A percentile compares a stretch with the other conserved stretches of the same genome.
Conservation (phyloP, 1,140 invertebrate species). For the Cotesia vestalis region DNA sequence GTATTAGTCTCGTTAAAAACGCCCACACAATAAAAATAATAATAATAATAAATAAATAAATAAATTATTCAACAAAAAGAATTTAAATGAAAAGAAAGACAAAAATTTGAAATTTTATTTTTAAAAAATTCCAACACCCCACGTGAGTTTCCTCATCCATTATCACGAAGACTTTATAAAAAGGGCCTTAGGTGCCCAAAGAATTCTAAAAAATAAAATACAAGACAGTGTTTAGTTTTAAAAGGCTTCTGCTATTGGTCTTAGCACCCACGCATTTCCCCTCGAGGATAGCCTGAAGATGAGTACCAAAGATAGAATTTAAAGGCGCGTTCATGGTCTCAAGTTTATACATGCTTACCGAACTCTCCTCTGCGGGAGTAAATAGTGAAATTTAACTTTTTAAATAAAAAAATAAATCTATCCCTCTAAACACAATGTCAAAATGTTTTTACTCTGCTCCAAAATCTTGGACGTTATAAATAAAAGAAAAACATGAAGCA, state of each 20-base stretch:
- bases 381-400: background rate
- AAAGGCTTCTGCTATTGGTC: conserved; percentile 23
- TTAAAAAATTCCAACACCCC: no score
- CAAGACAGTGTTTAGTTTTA: conserved; percentile 15
- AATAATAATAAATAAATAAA: no score
- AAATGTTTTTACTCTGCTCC: background rate
- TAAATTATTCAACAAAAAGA: no score
- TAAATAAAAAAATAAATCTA: background rate
- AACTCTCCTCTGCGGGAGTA: conserved; percentile 33
- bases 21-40: no score
- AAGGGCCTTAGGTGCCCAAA: background rate
- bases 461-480: background rate
- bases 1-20: no score
- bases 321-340: conserved; percentile 28
- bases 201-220: background rate
- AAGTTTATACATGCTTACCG: background rate
- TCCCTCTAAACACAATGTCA: background rate
- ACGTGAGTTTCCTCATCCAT: no score
- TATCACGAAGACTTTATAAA: no score
- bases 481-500: background rate
- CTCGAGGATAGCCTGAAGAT: conserved; percentile 33
- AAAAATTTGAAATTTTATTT: no score
- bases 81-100: no score
- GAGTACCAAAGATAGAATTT: conserved; percentile 38
- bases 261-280: conserved; percentile 19